These are phyloP conservation scores for Apodemia zela DNA, from an alignment of 2,888 invertebrate species.

Conservation along the genomic window DNA sequence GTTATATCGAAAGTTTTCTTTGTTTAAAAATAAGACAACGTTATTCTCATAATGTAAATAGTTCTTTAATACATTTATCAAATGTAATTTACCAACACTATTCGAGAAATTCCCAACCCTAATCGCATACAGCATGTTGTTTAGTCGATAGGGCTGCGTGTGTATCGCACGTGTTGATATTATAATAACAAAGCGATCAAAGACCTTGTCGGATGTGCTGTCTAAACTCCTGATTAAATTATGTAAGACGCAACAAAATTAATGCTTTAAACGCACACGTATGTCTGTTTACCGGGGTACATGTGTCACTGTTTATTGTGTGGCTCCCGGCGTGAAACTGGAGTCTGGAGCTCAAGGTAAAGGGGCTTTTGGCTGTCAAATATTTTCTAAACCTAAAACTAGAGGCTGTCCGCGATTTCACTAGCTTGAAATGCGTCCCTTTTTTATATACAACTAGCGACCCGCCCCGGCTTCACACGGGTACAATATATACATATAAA, in stretches of 20 bases:
- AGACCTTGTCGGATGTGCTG: constrained; percentile 48
- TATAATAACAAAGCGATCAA: constrained; percentile 66
- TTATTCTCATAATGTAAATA: too few species aligned
- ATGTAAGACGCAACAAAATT: constrained; percentile 40
- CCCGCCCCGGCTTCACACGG: too few species aligned
- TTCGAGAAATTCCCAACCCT: constrained; percentile 15
- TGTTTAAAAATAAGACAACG: too few species aligned
- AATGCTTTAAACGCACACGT: constrained; percentile 26
- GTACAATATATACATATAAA: too few species aligned
- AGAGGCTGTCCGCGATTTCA: too few species aligned
- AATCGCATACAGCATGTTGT: constrained; percentile 39
- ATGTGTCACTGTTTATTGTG: background rate
- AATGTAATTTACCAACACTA: background rate
- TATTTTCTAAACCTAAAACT: too few species aligned
- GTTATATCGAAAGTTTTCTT: too few species aligned
- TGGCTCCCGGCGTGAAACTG: background rate
- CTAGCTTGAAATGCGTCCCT: too few species aligned
- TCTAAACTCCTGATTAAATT: constrained; percentile 43
- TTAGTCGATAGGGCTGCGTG: constrained; percentile 28
- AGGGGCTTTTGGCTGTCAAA: background rate
- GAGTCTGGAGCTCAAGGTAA: background rate
- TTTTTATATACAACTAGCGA: too few species aligned
- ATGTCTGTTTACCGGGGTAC: constrained; percentile 10
- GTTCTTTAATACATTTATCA: too few species aligned
- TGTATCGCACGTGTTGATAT: constrained; percentile 49